Evolutionary conservation across 2,113 vertebrate genomes (phyloP).

Genomic region (Sialia sialis): DNA sequence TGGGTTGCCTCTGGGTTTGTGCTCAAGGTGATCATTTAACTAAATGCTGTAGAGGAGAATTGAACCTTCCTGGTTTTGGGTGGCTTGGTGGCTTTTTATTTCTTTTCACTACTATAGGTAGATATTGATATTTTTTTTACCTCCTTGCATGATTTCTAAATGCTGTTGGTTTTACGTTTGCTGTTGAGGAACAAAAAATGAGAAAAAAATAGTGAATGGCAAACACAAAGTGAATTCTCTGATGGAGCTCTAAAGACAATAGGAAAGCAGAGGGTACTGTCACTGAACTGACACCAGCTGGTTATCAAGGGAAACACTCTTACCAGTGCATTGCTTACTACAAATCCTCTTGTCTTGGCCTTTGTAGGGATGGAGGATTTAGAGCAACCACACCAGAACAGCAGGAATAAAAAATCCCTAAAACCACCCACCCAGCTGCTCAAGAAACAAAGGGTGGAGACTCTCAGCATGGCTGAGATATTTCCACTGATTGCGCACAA

Average conservation of each 20-base stretch:
- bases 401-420: not conserved
- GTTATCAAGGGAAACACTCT: not conserved
- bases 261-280: not conserved
- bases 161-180: not conserved
- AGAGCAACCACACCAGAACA: not conserved
- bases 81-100: not conserved
- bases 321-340: not conserved
- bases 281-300: not conserved
- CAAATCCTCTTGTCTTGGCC: not conserved
- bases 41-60: not conserved
- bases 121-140: not conserved
- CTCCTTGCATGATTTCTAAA: not conserved
- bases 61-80: not conserved
- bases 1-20: not conserved
- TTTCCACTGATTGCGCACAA: not conserved
- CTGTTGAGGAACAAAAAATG: not conserved
- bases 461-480: not conserved
- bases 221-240: not conserved
- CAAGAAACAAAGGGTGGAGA: not conserved
- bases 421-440: not conserved
- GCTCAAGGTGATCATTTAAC: not conserved
- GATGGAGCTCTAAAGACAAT: not conserved
- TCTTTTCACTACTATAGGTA: not conserved
- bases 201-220: not conserved
- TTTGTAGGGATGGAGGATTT: not conserved